Base-by-base conservation (phyloP, 2,797 vertebrate genomes). In the Synaphobranchus kaupii region DNA sequence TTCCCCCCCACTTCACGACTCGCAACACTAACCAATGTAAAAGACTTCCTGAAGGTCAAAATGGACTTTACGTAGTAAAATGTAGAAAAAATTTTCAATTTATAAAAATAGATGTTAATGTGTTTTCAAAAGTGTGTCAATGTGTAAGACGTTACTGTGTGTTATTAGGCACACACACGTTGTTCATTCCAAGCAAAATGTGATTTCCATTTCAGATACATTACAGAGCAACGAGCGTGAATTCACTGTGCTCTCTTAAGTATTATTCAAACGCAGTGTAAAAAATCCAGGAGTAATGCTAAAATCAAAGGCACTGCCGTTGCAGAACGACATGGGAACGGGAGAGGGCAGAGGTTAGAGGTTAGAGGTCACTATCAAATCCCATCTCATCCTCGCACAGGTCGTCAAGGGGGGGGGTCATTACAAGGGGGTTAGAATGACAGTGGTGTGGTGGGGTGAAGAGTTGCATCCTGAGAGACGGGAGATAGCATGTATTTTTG, bases 401-500 rank as follows among this genome's bases (percentile, higher is more conserved):
- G 34, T 60, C 34, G 15, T 31, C 6, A 15, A 52, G 10, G 76
- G 85, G n/a, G n/a, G n/a, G 81, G 90, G 92, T 89, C n/a, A 39
- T 76, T 17, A 90, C 48, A 8, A 50, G 9, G n/a, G 81, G 90
- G 92, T 89, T 85, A 92, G 89, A 92, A 9, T 94, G 94, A 90
- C 89, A 95, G 90, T 91, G 39, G 34, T 93, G 94, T 91, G 89
- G 91, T 93, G 93, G 93, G 91, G 94, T 90, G 93, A 94, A 93
- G 91, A 81, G 91, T 6, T 25, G 60, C 60, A 66, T 66, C n/a
- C 86, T 82, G 91, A 93, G 92, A 94, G 95, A n/a, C 0, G 94
- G 95, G 90, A 90, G 94, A 94, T 94, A 95, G 93, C 92, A 93
- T 95, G 95, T 95, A 95, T 95, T 92, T 95, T 93, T 93, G 94